These are phyloP conservation scores for Brachyhypopomus occidentalis DNA, from an alignment of 2,113 vertebrate genomes.

Conservation along the genomic window DNA sequence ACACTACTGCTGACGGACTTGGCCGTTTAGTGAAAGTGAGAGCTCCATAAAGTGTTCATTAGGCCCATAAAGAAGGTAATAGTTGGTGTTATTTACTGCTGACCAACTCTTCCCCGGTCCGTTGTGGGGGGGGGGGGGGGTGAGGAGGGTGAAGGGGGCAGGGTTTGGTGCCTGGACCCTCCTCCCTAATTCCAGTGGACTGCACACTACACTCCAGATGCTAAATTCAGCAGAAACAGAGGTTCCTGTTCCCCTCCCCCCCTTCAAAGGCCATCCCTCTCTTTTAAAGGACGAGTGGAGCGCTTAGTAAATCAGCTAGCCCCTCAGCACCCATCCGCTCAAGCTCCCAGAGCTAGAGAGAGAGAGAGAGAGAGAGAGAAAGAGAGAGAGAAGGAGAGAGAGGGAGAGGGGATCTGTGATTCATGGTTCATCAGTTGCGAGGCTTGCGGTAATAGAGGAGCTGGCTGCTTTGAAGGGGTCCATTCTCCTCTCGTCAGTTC, in stretches of 20 bases:
- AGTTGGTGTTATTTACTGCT: constrained; percentile 56
- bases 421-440: constrained; percentile 26
- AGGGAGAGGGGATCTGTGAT: constrained; percentile 24
- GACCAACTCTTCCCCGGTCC: constrained; percentile 33
- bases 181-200: constrained; percentile 29
- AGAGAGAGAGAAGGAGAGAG: background rate
- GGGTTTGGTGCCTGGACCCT: background rate
- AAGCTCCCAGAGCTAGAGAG: background rate
- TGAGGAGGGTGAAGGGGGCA: too few relatives aligned
- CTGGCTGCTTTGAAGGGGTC: constrained; percentile 21
- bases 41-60: constrained; percentile 64
- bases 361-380: background rate
- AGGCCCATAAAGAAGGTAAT: constrained; percentile 56
- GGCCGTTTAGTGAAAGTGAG: constrained; percentile 50
- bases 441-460: constrained; percentile 6
- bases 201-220: constrained; percentile 16
- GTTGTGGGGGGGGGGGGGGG: constrained; percentile 1
- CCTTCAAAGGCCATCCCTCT: background rate
- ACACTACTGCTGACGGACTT: background rate
- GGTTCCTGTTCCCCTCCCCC: constrained; percentile 8
- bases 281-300: constrained; percentile 17
- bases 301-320: constrained; percentile 33
- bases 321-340: constrained; percentile 18
- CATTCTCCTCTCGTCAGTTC: constrained; percentile 41
- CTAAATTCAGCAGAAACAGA: constrained; percentile 41